Evolutionary conservation across 37 sponge, comb jelly and placozoan genomes (phyloP), one percentile per base, ranked within the genome.

Genomic region (Crambe crambe): DNA sequence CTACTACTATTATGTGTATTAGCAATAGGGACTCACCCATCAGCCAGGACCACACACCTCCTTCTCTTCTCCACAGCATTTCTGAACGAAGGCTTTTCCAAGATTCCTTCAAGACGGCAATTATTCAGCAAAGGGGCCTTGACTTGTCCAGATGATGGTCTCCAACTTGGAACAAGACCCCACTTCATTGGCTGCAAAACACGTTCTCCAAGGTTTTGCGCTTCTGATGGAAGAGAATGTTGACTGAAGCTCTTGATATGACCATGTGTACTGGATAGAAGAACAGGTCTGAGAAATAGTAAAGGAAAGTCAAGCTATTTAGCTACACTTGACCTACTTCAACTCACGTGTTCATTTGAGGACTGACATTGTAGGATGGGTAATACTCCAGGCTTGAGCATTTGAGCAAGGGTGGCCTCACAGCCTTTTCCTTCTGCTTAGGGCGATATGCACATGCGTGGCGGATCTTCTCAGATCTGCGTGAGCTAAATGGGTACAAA

Each of bases 161-260:
- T 89, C 97, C 97, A 96, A 42, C 78, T 73, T 8, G 97, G 97
- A 21, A 96, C 78, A 0, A 96, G 74, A 20, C 97, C 97, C 97
- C 97, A 96, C 70, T 91, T 88, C 97, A 96, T 96, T 21, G 70
- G 43, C 77, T 96, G 97, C 42, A 96, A 58, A 4, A 96, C 87
- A 17, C 97, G 80, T 29, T 89, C 96, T 43, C 75, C 82, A 27
- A 39, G 23, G 1, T 30, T 61, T 36, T 20, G 0, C 41, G 37
- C 34, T 15, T 29, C 43, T 56, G 36, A 2, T 6, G 44, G 26
- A 25, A 42, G 34, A 38, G 61, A 34, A 30, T 32, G 65, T 38
- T 63, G 32, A 22, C n/a, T 5, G 32, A 30, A 51, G 29, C 38
- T 74, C 35, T 76, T 59, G 39, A 77, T 32, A 30, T 91, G 91